Conservation (phyloP, 2,888 invertebrate genomes). For the Gastrophysa polygoni region DNA sequence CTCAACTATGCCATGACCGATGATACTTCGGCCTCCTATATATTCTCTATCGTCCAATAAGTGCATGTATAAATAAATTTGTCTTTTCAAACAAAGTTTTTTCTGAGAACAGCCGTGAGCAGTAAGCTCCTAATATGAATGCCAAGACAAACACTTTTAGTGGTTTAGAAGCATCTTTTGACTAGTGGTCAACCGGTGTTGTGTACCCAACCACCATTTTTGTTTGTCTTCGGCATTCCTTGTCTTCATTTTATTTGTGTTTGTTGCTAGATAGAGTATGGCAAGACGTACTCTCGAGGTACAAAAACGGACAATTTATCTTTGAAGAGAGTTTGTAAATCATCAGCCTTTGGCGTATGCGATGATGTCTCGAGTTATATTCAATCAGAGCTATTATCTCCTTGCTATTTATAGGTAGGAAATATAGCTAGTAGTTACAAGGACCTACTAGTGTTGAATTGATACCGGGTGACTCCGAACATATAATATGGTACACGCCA, state of each 20-base stretch:
- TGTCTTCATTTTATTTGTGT: conserved; percentile 28
- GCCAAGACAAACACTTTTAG: conserved; percentile 56
- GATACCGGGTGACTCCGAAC: too few species aligned
- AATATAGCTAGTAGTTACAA: too few species aligned
- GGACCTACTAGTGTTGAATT: too few species aligned
- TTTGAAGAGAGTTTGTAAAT: conserved; percentile 13
- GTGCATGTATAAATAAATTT: conserved; percentile 36
- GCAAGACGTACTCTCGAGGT: conserved; percentile 16
- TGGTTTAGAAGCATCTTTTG: conserved; percentile 50
- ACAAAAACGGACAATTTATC: conserved; percentile 19
- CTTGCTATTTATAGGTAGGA: too few species aligned
- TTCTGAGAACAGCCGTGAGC: conserved; percentile 48
- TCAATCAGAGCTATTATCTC: too few species aligned
- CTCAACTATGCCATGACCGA: not conserved
- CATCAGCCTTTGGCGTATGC: not conserved
- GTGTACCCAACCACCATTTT: conserved; percentile 49
- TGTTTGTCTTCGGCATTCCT: conserved; percentile 51
- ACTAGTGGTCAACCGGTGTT: conserved; percentile 51
- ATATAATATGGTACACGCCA: too few species aligned
- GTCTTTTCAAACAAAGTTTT: conserved; percentile 38
- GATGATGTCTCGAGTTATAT: too few species aligned
- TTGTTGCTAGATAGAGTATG: conserved; percentile 24
- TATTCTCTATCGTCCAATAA: conserved; percentile 33
- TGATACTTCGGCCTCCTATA: not conserved
- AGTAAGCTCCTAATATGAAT: conserved; percentile 54